phyloP scores from a whole-genome alignment of 2,888 invertebrate species.

The Automeris io region DNA sequence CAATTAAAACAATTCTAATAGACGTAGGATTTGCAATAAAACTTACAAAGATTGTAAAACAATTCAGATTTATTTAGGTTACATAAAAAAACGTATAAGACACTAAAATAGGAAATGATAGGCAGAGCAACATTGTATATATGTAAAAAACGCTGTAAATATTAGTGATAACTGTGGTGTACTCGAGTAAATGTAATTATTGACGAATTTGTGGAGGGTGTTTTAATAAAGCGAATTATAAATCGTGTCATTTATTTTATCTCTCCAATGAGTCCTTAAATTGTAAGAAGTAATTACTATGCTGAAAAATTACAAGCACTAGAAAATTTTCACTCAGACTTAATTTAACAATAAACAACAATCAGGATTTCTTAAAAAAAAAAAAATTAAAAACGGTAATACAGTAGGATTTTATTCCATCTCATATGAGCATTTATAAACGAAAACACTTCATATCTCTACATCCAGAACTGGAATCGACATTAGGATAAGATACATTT shows the following conservation, averaged over 20 bases:
- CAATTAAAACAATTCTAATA: not conserved
- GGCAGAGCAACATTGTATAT: slow-evolving; percentile 38
- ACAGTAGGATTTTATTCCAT: no score
- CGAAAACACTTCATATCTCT: no score
- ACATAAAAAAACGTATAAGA: slow-evolving; percentile 13
- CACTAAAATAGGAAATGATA: slow-evolving; percentile 13
- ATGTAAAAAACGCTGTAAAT: slow-evolving; percentile 52
- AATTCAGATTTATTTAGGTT: slow-evolving; percentile 2
- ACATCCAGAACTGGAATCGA: no score
- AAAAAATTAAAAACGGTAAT: no score
- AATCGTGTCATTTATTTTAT: slow-evolving; percentile 19
- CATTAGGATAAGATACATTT: no score
- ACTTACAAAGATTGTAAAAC: slow-evolving; percentile 1
- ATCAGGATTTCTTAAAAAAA: no score
- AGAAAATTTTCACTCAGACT: no score
- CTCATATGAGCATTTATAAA: no score
- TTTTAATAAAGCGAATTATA: slow-evolving; percentile 71
- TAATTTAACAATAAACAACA: no score
- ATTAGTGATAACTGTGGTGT: slow-evolving; percentile 49
- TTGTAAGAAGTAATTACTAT: no score
- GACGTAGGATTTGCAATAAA: not conserved
- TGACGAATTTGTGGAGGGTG: slow-evolving; percentile 64
- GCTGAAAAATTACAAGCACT: no score
- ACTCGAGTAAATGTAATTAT: slow-evolving; percentile 62
- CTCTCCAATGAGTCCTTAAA: not conserved